phyloP scores from a whole-genome alignment of 1,140 invertebrate species.

The Lysiphlebus fabarum region DNA sequence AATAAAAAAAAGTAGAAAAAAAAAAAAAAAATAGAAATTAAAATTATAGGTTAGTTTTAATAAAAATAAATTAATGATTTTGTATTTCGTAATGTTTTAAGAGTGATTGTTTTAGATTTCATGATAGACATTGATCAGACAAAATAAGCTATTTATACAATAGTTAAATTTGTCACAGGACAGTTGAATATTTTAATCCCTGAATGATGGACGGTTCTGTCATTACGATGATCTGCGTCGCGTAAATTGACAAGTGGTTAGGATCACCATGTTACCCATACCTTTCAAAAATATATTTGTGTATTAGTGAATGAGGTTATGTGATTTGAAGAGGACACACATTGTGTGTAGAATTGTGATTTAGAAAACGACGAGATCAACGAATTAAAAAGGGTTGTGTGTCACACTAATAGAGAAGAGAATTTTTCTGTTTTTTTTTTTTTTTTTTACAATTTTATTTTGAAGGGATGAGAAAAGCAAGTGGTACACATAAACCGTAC shows the following conservation, averaged over 20 bases:
- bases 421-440: too few species aligned
- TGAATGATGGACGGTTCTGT: conserved; percentile 56
- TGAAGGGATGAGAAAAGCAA: conserved; percentile 19
- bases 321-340: too few species aligned
- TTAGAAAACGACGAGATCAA: conserved; percentile 31
- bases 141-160: background rate
- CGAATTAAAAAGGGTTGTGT: conserved; percentile 28
- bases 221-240: conserved; percentile 59
- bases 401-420: too few species aligned
- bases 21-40: too few species aligned
- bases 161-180: background rate
- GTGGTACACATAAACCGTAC: conserved; percentile 42
- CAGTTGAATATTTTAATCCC: conserved; percentile 51
- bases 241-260: conserved; percentile 55
- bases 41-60: too few species aligned
- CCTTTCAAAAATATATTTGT: too few species aligned
- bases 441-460: too few species aligned
- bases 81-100: too few species aligned
- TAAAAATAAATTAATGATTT: too few species aligned
- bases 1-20: too few species aligned
- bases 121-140: background rate
- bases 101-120: background rate
- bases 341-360: too few species aligned
- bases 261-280: conserved; percentile 42
- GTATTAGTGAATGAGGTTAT: too few species aligned